Conservation (phyloP, 1,140 invertebrate species). For the Macrostomum lignano region DNA sequence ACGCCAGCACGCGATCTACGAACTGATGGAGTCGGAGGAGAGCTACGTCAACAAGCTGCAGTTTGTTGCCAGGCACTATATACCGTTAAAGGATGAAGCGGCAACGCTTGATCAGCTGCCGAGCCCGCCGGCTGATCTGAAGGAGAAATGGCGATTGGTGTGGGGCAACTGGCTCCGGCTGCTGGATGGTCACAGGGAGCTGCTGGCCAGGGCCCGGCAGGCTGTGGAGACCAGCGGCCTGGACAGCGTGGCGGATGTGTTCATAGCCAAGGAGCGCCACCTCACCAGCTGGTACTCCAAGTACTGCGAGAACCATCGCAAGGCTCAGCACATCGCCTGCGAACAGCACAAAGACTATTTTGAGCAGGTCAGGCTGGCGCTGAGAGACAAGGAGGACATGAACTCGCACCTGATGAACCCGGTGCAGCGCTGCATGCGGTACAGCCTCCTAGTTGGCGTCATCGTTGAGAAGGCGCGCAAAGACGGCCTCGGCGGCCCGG, state of each 20-base stretch:
- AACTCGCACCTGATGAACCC: constrained; percentile 5
- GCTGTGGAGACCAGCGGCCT: not conserved
- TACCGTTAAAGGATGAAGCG: constrained; percentile 1
- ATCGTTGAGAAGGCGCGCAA: too few relatives aligned
- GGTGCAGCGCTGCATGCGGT: constrained; percentile 3
- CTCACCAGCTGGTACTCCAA: constrained; percentile 3
- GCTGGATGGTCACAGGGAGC: not conserved
- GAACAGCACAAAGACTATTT: constrained; percentile 3
- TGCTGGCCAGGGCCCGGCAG: not conserved
- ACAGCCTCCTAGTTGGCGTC: not conserved
- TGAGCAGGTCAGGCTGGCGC: not conserved
- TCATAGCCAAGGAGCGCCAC: not conserved
- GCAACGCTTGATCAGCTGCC: not conserved
- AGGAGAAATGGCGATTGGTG: constrained; percentile 2
- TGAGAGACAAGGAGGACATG: constrained; percentile 5
- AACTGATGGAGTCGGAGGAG: not conserved
- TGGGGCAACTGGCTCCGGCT: constrained; percentile 5
- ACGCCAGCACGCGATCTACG: not conserved
- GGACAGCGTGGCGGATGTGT: constrained; percentile 1
- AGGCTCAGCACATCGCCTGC: constrained; percentile 1
- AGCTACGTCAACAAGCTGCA: not conserved
- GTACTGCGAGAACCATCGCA: constrained; percentile 5
- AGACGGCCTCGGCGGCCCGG: too few relatives aligned
- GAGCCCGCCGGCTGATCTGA: not conserved
- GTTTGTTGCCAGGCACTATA: constrained; percentile 1